phyloP scores from a whole-genome alignment of 2,797 vertebrate species.

The Acanthopagrus latus region DNA sequence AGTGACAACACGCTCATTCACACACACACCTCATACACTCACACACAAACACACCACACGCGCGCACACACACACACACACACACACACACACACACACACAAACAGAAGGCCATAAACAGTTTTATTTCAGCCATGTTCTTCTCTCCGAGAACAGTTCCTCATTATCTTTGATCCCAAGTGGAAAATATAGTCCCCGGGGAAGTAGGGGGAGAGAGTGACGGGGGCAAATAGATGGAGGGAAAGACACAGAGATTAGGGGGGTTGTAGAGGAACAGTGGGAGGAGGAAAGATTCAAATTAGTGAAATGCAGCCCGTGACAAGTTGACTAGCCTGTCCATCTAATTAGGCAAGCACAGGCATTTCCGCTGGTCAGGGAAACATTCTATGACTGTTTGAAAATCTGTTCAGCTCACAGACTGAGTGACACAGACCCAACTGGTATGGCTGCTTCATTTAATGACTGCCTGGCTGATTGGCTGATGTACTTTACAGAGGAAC shows the following conservation, averaged over 20 bases:
- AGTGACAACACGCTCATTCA: not conserved
- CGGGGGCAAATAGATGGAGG: conserved; percentile 29
- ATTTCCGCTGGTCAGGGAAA: conserved; percentile 63
- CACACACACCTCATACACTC: conserved; percentile 10
- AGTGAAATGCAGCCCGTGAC: conserved; percentile 68
- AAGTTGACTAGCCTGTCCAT: conserved; percentile 48
- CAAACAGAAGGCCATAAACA: conserved; percentile 35
- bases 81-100: conserved; percentile 34
- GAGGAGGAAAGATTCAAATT: conserved; percentile 67
- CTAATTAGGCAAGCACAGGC: conserved; percentile 70
- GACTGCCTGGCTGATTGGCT: too few relatives aligned
- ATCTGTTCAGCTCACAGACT: not conserved
- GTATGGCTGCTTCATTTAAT: too few relatives aligned
- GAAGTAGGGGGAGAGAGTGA: conserved; percentile 21
- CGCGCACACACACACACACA: conserved; percentile 15
- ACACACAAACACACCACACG: conserved; percentile 21
- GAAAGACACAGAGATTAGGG: conserved; percentile 18
- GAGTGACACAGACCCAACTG: too few relatives aligned
- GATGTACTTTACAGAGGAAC: not conserved
- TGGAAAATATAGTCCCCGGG: conserved; percentile 70
- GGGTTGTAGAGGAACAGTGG: conserved; percentile 30
- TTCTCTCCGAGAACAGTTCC: conserved; percentile 62
- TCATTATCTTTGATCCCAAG: conserved; percentile 74
- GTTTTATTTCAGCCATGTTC: conserved; percentile 54
- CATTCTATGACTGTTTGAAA: not conserved